A percentile compares a stretch with the other conserved stretches of the same genome.
Conservation (phyloP, 1,140 invertebrate genomes). For the Meloidogyne floridensis region DNA sequence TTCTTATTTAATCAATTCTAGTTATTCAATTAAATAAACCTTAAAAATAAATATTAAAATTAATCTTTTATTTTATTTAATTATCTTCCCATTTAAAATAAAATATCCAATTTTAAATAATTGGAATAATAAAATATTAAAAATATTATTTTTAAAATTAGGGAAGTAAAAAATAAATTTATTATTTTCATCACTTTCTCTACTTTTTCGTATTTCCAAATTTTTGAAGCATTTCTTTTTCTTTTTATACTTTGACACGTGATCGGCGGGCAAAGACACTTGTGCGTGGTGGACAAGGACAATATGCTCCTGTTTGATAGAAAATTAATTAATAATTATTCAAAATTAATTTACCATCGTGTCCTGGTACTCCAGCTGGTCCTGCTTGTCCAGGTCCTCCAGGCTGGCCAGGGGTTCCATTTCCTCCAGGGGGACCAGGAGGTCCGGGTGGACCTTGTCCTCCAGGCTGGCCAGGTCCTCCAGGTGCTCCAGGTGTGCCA, state of each 20-base stretch:
- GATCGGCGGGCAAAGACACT: conserved; percentile 13
- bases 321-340: background rate
- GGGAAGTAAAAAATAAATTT: background rate
- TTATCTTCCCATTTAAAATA: conserved; percentile 8
- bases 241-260: conserved; percentile 11
- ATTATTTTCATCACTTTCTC: background rate
- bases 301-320: conserved; percentile 23
- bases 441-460: conserved; percentile 45
- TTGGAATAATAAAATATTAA: background rate
- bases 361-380: conserved; percentile 39
- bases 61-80: background rate
- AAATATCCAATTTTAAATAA: background rate
- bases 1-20: background rate
- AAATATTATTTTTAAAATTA: background rate
- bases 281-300: conserved; percentile 30
- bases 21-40: background rate
- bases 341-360: conserved; percentile 32
- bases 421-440: conserved; percentile 40
- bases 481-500: conserved; percentile 39
- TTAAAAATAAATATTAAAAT: background rate
- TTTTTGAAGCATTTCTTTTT: background rate
- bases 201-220: background rate
- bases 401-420: conserved; percentile 29
- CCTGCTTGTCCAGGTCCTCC: conserved; percentile 40
- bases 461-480: conserved; percentile 31